Percentiles rank a stretch among this genome's conserved stretches.
These are phyloP conservation scores for Myrmecophaga tridactyla DNA, from an alignment of 2,113 vertebrate genomes.

Conservation along the genomic window DNA sequence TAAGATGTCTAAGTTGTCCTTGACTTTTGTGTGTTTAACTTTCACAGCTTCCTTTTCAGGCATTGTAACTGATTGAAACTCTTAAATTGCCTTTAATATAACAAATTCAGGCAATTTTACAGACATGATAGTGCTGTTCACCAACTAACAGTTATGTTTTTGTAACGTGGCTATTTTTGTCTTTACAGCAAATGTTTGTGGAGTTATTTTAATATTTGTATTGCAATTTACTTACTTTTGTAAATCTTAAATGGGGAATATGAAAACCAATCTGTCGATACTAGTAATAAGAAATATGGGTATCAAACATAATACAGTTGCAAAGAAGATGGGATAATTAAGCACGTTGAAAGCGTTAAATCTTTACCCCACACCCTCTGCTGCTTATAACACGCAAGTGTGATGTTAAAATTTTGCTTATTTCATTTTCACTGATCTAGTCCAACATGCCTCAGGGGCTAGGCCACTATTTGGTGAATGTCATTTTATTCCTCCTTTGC, in stretches of 20 bases:
- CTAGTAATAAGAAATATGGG: not conserved
- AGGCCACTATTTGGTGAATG: not conserved
- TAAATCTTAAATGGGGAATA: not conserved
- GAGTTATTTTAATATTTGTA: not conserved
- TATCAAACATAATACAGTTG: not conserved
- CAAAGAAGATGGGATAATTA: not conserved
- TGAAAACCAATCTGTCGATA: not conserved
- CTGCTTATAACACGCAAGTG: not conserved
- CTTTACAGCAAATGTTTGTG: not conserved
- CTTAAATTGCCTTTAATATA: not conserved
- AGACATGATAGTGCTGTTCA: not conserved
- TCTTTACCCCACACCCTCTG: not conserved
- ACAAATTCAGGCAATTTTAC: not conserved
- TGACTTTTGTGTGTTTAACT: not conserved
- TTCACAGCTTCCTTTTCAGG: not conserved
- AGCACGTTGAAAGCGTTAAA: not conserved
- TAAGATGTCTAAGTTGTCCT: not conserved
- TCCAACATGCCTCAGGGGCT: not conserved
- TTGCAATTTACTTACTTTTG: not conserved
- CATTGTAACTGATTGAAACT: not conserved
- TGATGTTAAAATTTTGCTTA: not conserved
- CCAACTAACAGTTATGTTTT: not conserved
- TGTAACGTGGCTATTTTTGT: not conserved
- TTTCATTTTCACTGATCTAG: not conserved
- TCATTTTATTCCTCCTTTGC: not conserved